Evolutionary conservation across 2,888 invertebrate genomes (phyloP).

Genomic region (Formica aserva): DNA sequence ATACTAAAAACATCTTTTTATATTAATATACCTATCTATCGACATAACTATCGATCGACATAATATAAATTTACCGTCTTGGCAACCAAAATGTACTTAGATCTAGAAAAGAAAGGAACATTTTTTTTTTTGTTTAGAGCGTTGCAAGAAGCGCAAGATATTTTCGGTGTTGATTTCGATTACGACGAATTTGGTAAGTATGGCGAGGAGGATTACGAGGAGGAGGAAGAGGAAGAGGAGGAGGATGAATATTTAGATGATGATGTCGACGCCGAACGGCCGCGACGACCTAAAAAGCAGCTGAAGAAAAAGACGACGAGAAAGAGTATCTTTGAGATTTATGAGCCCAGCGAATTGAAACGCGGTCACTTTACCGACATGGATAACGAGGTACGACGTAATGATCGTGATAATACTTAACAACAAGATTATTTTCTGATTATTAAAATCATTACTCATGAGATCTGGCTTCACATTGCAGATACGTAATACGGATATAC

Average conservation of each 20-base stretch:
- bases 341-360: slow-evolving; percentile 98
- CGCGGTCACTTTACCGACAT: slow-evolving; percentile 97
- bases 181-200: slow-evolving; percentile 96
- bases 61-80: not conserved
- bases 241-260: slow-evolving; percentile 93
- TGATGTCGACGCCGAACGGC: slow-evolving; percentile 88
- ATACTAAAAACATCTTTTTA: slow-evolving; percentile 22
- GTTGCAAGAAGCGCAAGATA: slow-evolving; percentile 98
- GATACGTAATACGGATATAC: slow-evolving; percentile 95
- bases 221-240: slow-evolving; percentile 93
- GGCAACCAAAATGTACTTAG: not conserved
- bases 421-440: slow-evolving; percentile 31
- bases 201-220: slow-evolving; percentile 94
- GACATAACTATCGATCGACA: not conserved
- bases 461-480: slow-evolving; percentile 75
- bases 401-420: slow-evolving; percentile 94
- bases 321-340: slow-evolving; percentile 96
- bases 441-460: slow-evolving; percentile 7
- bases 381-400: slow-evolving; percentile 91
- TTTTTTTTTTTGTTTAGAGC: slow-evolving; percentile 87
- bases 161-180: slow-evolving; percentile 99
- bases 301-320: slow-evolving; percentile 92
- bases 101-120: not conserved
- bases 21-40: not conserved
- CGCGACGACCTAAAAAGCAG: slow-evolving; percentile 91